These are phyloP conservation scores for Electrophaes corylata DNA, from an alignment of 2,888 invertebrate genomes.

Conservation along the genomic window DNA sequence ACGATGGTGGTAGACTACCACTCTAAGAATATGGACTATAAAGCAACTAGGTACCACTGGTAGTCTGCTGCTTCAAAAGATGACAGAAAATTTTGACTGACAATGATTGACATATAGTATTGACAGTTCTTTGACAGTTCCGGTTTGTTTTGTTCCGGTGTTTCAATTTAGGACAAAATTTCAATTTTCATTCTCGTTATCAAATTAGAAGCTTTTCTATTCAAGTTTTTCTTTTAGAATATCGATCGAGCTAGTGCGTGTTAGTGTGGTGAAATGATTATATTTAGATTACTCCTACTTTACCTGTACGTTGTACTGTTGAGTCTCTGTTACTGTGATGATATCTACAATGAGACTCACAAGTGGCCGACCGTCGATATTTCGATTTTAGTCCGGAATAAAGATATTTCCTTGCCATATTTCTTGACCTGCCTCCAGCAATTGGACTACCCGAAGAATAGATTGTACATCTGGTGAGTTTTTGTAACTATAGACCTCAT, in stretches of 20 bases:
- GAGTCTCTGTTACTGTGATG: slow-evolving; percentile 7
- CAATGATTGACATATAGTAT: no score
- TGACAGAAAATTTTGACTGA: no score
- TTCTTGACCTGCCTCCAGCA: slow-evolving; percentile 92
- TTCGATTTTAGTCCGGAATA: slow-evolving; percentile 93
- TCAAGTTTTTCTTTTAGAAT: background rate
- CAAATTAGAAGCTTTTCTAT: background rate
- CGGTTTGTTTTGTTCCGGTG: no score
- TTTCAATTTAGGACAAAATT: no score
- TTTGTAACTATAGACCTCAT: background rate
- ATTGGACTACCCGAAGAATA: slow-evolving; percentile 94
- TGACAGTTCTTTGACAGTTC: no score
- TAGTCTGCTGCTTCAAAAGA: no score
- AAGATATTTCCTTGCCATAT: slow-evolving; percentile 95
- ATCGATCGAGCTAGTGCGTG: background rate
- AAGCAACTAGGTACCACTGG: no score
- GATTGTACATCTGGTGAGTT: slow-evolving; percentile 93
- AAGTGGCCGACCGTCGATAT: slow-evolving; percentile 91
- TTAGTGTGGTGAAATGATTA: background rate
- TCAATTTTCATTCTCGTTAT: background rate
- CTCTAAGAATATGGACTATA: no score
- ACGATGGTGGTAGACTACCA: no score
- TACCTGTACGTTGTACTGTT: slow-evolving; percentile 1
- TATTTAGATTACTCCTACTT: background rate
- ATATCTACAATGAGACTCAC: slow-evolving; percentile 16